These are phyloP conservation scores for Synanthedon tipuliformis DNA, from an alignment of 2,888 invertebrate species.

Conservation along the genomic window DNA sequence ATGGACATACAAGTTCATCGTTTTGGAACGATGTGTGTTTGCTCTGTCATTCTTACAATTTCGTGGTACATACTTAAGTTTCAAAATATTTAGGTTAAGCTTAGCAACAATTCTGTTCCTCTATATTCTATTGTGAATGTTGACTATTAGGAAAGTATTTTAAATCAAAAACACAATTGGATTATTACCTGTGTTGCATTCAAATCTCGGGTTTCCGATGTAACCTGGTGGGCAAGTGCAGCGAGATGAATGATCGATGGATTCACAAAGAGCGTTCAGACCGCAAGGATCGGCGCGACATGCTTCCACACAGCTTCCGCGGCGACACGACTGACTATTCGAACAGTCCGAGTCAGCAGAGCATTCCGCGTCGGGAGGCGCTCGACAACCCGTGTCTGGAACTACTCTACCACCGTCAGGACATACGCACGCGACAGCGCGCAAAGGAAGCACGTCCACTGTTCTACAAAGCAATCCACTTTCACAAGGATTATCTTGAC, in stretches of 20 bases:
- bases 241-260: slow-evolving; percentile 79
- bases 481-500: slow-evolving; percentile 79
- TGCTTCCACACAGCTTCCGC: slow-evolving; percentile 82
- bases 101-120: too few species aligned
- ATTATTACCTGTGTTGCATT: slow-evolving; percentile 74
- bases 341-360: slow-evolving; percentile 80
- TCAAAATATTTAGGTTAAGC: too few species aligned
- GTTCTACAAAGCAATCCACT: slow-evolving; percentile 83
- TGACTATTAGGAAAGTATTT: background rate
- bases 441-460: slow-evolving; percentile 80
- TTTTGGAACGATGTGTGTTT: too few species aligned
- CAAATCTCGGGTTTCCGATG: slow-evolving; percentile 81
- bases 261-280: slow-evolving; percentile 83
- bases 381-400: slow-evolving; percentile 77
- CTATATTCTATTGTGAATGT: background rate
- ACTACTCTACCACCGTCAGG: slow-evolving; percentile 84
- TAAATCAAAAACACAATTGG: slow-evolving; percentile 2
- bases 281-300: slow-evolving; percentile 84
- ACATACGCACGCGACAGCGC: slow-evolving; percentile 89
- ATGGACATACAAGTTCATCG: too few species aligned
- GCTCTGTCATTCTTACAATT: too few species aligned
- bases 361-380: slow-evolving; percentile 74
- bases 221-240: slow-evolving; percentile 85
- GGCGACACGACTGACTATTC: slow-evolving; percentile 79
- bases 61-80: too few species aligned